Conservation (phyloP, 2,113 vertebrate genomes). For the Cololabis saira region DNA sequence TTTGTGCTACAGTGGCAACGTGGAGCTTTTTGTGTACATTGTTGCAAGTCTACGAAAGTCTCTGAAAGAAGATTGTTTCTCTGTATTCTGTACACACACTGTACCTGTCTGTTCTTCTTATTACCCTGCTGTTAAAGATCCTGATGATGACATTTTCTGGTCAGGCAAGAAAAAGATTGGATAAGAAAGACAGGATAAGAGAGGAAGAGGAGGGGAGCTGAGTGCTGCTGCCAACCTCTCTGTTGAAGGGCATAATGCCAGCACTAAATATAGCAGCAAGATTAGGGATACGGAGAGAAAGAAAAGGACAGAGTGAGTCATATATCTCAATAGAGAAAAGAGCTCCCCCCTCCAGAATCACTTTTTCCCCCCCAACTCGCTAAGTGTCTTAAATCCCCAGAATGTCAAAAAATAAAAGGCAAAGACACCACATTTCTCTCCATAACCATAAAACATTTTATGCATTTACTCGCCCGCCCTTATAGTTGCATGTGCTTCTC, state of each 20-base stretch:
- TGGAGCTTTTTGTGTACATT: constrained; percentile 3
- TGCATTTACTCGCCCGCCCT: background rate
- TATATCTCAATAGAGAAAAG: constrained; percentile 54
- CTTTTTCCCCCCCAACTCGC: constrained; percentile 14
- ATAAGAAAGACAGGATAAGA: constrained; percentile 3
- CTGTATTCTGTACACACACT: constrained; percentile 11
- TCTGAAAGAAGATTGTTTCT: background rate
- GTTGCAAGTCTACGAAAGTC: background rate
- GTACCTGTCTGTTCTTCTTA: background rate
- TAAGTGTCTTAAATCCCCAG: constrained; percentile 3
- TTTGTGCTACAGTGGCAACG: background rate
- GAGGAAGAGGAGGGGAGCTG: constrained; percentile 34
- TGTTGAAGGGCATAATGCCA: constrained; percentile 75
- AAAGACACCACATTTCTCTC: background rate
- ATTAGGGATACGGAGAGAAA: constrained; percentile 66
- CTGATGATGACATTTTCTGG: constrained; percentile 8
- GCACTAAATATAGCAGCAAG: constrained; percentile 82
- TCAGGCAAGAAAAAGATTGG: background rate
- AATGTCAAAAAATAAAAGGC: background rate
- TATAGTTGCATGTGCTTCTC: background rate
- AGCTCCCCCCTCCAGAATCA: constrained; percentile 41
- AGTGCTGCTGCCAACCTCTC: constrained; percentile 71
- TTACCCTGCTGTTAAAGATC: background rate
- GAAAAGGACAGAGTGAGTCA: constrained; percentile 72
- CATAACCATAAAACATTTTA: background rate